Percentiles rank a stretch among this genome's conserved stretches.
phyloP scores from a whole-genome alignment of 23 tunicate species.

The Ciona savignyi region DNA sequence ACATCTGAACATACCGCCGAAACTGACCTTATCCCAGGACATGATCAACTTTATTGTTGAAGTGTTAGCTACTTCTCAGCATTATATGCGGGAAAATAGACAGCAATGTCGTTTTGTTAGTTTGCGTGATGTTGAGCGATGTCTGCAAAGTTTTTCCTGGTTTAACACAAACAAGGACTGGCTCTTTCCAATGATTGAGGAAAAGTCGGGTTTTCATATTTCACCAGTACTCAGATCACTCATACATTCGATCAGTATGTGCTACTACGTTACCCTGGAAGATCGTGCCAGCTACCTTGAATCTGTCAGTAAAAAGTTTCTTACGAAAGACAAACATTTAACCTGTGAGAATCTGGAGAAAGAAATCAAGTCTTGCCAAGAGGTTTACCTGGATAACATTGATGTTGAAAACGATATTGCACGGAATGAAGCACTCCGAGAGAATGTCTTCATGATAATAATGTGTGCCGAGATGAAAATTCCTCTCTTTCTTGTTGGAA shows the following conservation, averaged over 20 bases:
- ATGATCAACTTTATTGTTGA: conserved; percentile 24
- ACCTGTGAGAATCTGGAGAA: neutral
- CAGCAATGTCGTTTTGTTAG: conserved; percentile 62
- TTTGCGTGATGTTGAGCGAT: conserved; percentile 71
- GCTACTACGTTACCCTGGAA: conserved; percentile 63
- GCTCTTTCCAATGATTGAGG: conserved; percentile 9
- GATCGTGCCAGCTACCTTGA: conserved; percentile 33
- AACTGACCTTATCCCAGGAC: no score
- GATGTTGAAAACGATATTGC: conserved; percentile 58
- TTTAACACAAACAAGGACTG: conserved; percentile 22
- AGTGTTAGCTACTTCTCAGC: conserved; percentile 42
- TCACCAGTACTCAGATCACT: conserved; percentile 3
- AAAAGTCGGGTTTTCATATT: neutral
- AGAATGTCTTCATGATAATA: conserved; percentile 72
- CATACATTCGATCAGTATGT: conserved; percentile 55
- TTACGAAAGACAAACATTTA: neutral
- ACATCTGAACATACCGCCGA: no score
- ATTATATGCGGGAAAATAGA: conserved; percentile 32
- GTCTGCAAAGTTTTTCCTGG: conserved; percentile 40
- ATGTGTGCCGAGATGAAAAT: conserved; percentile 72
- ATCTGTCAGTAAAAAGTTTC: conserved; percentile 3
- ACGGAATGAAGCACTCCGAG: conserved; percentile 69
- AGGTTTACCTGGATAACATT: conserved; percentile 25
- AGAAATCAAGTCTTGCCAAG: conserved; percentile 51
- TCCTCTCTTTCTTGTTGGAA: conserved; percentile 70